Percentiles rank a stretch among this genome's conserved stretches.
phyloP scores from a whole-genome alignment of 2,888 invertebrate genomes.

The Tinea pellionella region DNA sequence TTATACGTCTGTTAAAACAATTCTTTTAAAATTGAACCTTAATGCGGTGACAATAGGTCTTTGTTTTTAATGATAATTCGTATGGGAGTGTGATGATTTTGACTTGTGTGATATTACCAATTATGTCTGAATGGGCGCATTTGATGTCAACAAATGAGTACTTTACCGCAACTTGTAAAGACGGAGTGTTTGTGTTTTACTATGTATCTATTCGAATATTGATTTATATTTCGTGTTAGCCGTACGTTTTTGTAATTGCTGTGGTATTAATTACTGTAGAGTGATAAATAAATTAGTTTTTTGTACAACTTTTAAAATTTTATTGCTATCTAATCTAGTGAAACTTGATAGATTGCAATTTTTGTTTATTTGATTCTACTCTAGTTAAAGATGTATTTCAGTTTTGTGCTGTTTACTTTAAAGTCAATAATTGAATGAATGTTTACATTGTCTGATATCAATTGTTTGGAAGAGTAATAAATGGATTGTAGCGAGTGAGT shows the following conservation, averaged over 20 bases:
- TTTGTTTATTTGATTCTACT: too few relatives aligned
- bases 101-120: slow-evolving; percentile 9
- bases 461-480: neutral
- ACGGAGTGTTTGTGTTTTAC: neutral
- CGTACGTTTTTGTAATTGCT: neutral
- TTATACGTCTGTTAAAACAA: neutral
- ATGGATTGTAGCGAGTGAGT: neutral
- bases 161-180: slow-evolving; percentile 5
- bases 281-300: too few relatives aligned
- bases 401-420: too few relatives aligned
- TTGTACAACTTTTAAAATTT: too few relatives aligned
- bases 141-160: slow-evolving; percentile 10
- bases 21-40: neutral
- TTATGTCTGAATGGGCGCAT: slow-evolving; percentile 3
- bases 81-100: neutral
- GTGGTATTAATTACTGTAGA: too few relatives aligned
- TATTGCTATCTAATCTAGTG: too few relatives aligned
- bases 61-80: neutral
- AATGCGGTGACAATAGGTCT: neutral
- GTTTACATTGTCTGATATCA: neutral
- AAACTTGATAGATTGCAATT: too few relatives aligned
- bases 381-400: too few relatives aligned
- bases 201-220: neutral
- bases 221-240: neutral
- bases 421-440: too few relatives aligned